Conservation (phyloP, 2,113 vertebrate species). For the Xiphophorus maculatus region DNA sequence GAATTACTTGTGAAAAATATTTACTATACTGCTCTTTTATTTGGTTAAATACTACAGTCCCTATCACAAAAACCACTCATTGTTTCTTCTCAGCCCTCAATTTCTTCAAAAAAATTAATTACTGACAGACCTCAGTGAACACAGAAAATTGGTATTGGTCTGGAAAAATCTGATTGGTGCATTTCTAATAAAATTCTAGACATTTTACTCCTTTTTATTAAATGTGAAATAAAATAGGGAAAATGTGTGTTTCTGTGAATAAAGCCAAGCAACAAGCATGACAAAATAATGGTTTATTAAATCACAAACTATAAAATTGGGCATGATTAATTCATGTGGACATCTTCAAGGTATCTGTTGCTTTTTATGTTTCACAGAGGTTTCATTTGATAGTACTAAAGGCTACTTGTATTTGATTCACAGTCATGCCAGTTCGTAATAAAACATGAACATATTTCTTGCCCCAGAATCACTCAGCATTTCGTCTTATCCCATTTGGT, state of each 20-base stretch:
- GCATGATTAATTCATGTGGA: neutral
- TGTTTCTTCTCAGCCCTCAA: too few relatives aligned
- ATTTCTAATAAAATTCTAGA: too few relatives aligned
- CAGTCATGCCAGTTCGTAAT: constrained; percentile 46
- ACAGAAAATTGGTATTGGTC: too few relatives aligned
- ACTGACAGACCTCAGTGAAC: too few relatives aligned
- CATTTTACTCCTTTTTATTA: constrained; percentile 1
- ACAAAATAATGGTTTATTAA: neutral
- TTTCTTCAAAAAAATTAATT: too few relatives aligned
- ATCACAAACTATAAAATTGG: neutral
- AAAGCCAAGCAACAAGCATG: neutral
- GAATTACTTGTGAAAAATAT: too few relatives aligned
- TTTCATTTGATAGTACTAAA: constrained; percentile 29
- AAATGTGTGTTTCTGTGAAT: neutral
- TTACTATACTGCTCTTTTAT: too few relatives aligned
- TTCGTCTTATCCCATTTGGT: constrained; percentile 64
- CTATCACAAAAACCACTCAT: too few relatives aligned
- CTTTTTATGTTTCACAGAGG: constrained; percentile 2
- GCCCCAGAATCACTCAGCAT: constrained; percentile 48
- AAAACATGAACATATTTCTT: constrained; percentile 60
- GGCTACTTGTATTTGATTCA: constrained; percentile 39
- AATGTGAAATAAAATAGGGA: constrained; percentile 32
- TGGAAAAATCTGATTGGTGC: too few relatives aligned
- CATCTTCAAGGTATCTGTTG: neutral
- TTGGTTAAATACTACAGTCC: too few relatives aligned